Conservation (phyloP, 2,888 invertebrate species). For the Strigamia transsilvanica region DNA sequence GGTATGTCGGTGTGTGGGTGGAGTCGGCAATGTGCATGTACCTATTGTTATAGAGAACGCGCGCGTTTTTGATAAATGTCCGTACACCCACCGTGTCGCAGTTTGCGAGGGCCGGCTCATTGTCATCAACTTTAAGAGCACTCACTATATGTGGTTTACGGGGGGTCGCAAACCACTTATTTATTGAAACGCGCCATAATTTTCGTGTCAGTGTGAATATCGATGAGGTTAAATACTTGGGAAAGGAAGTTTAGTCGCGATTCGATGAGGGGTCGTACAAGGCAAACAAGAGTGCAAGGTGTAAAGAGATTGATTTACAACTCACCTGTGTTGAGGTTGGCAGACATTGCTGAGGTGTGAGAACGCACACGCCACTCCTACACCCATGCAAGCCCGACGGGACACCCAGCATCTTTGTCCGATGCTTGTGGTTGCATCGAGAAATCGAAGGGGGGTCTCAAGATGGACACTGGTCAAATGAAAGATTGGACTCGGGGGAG, state of each 20-base stretch:
- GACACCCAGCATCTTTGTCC: constrained; percentile 11
- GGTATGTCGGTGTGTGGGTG: constrained; percentile 17
- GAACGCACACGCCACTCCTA: constrained; percentile 27
- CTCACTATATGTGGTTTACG: not conserved
- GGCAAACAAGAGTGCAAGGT: constrained; percentile 23
- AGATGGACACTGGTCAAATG: constrained; percentile 34
- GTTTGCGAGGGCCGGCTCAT: not conserved
- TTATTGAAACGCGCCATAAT: not conserved
- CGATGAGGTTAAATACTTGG: not conserved
- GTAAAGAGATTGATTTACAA: constrained; percentile 38
- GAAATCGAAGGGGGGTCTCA: constrained; percentile 17
- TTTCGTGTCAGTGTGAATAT: not conserved
- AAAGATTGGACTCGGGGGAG: constrained; percentile 13
- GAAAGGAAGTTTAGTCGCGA: not conserved
- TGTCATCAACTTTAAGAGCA: not conserved
- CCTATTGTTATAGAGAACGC: not conserved
- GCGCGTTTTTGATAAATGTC: constrained; percentile 6
- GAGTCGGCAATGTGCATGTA: not conserved
- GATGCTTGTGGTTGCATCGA: constrained; percentile 33
- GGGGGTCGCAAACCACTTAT: not conserved
- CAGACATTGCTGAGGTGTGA: constrained; percentile 28
- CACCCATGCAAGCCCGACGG: constrained; percentile 1
- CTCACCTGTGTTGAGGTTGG: constrained; percentile 35
- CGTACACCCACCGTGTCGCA: not conserved
- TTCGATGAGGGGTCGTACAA: not conserved